Base-by-base conservation (phyloP, 1,140 invertebrate species). In the Caenorhabditis inopinata region DNA sequence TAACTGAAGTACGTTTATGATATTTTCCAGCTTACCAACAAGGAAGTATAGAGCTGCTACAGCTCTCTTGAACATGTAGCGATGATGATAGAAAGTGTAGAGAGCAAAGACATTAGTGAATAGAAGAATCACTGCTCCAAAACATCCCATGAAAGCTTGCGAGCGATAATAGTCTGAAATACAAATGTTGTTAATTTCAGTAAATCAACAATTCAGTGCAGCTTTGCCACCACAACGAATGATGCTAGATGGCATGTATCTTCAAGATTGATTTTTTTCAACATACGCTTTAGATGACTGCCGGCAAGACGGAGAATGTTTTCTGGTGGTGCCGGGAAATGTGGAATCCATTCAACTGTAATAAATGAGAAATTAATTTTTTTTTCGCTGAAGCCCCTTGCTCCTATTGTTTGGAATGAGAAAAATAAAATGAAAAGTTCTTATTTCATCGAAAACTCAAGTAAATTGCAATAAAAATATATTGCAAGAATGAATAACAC, bases 321-420 rank as follows among this genome's bases (percentile, higher is more conserved):
- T 32, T 83, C 76, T 23, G 51, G 78, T 35, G 85, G 85, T 5
- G 86, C 80, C 16, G 85, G 85, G 47, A 86, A 86, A 68, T 86
- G 85, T 12, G 85, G 84, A 78, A 87, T 85, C 85, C 85, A 86
- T 78, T 86, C 85, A 27, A 76, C 83, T 86, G 78, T 68, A 86
- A 82, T 42, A n/a, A 62, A 2, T 1, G 12, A 46, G 12, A 48
- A 7, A 68, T 79, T 9, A 46, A 48, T 29, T 1, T 2, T 62
- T 58, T 12, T 48, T 1, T 3, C 16, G 27, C 27, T n/a, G n/a
- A n/a, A n/a, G n/a, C n/a, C n/a, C n/a, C n/a, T n/a, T n/a, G n/a
- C n/a, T n/a, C n/a, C n/a, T n/a, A n/a, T n/a, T n/a, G n/a, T n/a
- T n/a, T n/a, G n/a, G n/a, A n/a, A n/a, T n/a, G n/a, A n/a, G n/a